Conservation (phyloP, 2,888 invertebrate species). For the Lithosia quadra region DNA sequence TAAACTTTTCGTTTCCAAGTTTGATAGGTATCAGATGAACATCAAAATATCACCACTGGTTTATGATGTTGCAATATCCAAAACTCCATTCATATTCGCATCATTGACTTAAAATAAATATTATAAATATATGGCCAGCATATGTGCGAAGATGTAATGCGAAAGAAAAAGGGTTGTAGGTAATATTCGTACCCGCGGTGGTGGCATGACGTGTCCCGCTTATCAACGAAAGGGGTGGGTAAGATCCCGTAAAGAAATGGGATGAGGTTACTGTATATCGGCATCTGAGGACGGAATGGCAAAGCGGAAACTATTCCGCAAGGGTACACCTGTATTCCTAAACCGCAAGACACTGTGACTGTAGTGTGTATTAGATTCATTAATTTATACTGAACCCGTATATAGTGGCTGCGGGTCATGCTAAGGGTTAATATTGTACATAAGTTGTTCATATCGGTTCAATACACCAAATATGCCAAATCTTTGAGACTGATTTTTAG, state of each 20-base stretch:
- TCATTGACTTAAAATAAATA: conserved; percentile 1
- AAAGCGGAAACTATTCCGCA: neutral
- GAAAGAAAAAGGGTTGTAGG: conserved; percentile 11
- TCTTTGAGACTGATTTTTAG: too few species aligned
- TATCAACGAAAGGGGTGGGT: neutral
- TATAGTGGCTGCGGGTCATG: neutral
- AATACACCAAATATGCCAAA: too few species aligned
- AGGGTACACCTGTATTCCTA: neutral
- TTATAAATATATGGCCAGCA: conserved; percentile 8
- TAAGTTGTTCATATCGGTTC: too few species aligned
- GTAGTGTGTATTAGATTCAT: neutral
- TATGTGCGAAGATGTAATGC: neutral
- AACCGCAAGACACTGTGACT: conserved; percentile 4
- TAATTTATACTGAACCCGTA: neutral
- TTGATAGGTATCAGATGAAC: neutral
- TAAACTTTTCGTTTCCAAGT: neutral
- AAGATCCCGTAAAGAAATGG: neutral
- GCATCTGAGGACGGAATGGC: neutral
- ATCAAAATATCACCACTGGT: neutral
- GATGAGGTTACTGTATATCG: neutral
- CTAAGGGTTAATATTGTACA: neutral
- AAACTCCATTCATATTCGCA: neutral
- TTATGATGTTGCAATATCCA: neutral
- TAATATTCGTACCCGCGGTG: conserved; percentile 8
- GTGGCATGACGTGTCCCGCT: conserved; percentile 10